phyloP scores from a whole-genome alignment of 2,888 invertebrate species.

The Lobophora halterata region DNA sequence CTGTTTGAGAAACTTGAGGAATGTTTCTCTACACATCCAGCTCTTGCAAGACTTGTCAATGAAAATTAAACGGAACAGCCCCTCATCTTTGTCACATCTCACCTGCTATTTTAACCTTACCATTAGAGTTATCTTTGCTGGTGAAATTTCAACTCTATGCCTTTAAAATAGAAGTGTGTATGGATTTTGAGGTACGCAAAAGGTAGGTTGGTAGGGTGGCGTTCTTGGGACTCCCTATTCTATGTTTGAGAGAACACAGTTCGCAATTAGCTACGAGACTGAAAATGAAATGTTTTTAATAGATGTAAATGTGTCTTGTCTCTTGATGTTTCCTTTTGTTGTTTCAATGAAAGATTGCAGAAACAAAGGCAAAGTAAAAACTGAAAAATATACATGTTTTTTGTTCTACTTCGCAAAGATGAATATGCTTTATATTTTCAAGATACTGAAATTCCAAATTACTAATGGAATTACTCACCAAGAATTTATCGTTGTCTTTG shows the following conservation, averaged over 20 bases:
- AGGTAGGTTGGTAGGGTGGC: constrained; percentile 8
- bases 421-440: no score
- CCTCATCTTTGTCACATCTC: constrained; percentile 61
- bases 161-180: neutral
- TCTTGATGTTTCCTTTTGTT: constrained; percentile 26
- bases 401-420: no score
- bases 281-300: constrained; percentile 45
- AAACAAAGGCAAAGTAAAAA: constrained; percentile 3
- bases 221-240: constrained; percentile 48
- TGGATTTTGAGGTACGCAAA: neutral
- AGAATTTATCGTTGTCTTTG: no score
- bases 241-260: constrained; percentile 53
- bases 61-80: constrained; percentile 64
- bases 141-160: constrained; percentile 32
- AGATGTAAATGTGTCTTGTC: constrained; percentile 40
- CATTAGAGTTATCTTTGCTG: neutral
- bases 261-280: constrained; percentile 62
- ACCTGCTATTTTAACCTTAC: constrained; percentile 23
- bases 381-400: neutral
- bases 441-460: no score
- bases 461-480: no score
- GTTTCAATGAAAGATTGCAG: constrained; percentile 6
- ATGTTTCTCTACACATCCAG: constrained; percentile 12
- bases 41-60: constrained; percentile 54
- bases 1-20: constrained; percentile 11